Conservation (phyloP, 2,797 vertebrate genomes). For the Rhodeus uyekii region DNA sequence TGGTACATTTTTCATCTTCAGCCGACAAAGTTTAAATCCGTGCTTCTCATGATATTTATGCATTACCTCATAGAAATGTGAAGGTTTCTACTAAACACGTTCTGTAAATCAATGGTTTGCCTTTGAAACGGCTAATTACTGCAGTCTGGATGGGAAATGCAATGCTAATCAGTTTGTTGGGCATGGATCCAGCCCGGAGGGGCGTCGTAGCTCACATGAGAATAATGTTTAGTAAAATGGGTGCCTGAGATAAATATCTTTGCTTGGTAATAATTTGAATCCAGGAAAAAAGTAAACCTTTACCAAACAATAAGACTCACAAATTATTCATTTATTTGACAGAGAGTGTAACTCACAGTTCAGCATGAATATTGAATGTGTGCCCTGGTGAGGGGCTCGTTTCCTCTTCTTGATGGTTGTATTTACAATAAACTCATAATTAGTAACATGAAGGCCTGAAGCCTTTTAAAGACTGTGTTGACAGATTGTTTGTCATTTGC, state of each 20-base stretch:
- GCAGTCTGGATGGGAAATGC: not conserved
- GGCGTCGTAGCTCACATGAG: not conserved
- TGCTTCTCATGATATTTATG: too few relatives aligned
- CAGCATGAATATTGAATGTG: not conserved
- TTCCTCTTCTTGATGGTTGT: not conserved
- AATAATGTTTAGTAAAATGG: slow-evolving; percentile 33
- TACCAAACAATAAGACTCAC: slow-evolving; percentile 14
- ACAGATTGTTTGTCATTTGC: not conserved
- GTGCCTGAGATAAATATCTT: not conserved
- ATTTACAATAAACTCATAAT: not conserved
- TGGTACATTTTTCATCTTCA: too few relatives aligned
- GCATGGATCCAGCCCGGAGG: slow-evolving; percentile 17
- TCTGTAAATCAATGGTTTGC: slow-evolving; percentile 1
- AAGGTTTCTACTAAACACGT: not conserved
- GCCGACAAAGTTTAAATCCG: too few relatives aligned
- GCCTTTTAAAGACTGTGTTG: not conserved
- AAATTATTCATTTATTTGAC: slow-evolving; percentile 20
- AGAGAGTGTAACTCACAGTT: not conserved
- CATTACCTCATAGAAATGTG: not conserved
- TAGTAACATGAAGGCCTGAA: not conserved
- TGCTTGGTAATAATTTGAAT: slow-evolving; percentile 30
- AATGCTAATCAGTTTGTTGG: slow-evolving; percentile 19
- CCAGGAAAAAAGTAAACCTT: not conserved
- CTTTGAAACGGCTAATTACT: slow-evolving; percentile 14
- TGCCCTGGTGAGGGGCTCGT: not conserved